Percentiles rank a stretch among this genome's conserved stretches.
These are phyloP conservation scores for Mesoclemmys tuberculata DNA, from an alignment of 2,113 vertebrate species.

Conservation along the genomic window DNA sequence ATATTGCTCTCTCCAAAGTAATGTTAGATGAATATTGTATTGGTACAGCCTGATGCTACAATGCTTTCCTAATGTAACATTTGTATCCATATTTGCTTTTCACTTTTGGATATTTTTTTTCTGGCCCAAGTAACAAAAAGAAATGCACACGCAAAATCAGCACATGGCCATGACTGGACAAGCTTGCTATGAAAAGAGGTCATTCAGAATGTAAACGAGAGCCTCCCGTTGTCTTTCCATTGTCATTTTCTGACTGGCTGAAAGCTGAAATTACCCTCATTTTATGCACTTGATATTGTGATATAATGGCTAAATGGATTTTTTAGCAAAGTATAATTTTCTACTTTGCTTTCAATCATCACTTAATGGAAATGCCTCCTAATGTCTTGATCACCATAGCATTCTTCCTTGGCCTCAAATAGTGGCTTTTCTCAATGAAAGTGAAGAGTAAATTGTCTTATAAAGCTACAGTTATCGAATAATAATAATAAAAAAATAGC, in stretches of 20 bases:
- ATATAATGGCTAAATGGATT: conserved; percentile 64
- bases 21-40: neutral
- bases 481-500: neutral
- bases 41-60: neutral
- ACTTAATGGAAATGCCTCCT: conserved; percentile 47
- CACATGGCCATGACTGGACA: conserved; percentile 38
- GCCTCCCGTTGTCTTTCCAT: conserved; percentile 68
- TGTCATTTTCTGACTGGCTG: conserved; percentile 51
- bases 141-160: conserved; percentile 35
- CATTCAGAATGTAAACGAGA: conserved; percentile 64
- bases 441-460: neutral
- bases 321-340: conserved; percentile 60
- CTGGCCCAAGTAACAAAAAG: neutral
- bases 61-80: neutral
- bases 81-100: conserved; percentile 35
- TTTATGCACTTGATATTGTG: conserved; percentile 29
- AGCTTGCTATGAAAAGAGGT: conserved; percentile 35
- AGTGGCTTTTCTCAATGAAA: conserved; percentile 2
- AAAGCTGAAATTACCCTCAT: conserved; percentile 57
- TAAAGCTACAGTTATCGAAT: neutral
- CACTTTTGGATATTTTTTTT: conserved; percentile 25
- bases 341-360: conserved; percentile 43
- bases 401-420: conserved; percentile 9
- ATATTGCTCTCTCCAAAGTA: conserved; percentile 1
- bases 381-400: conserved; percentile 5